Evolutionary conservation across 2,797 vertebrate genomes (phyloP), one percentile per base, ranked within the genome.

Genomic region (Acropternis orthonyx): DNA sequence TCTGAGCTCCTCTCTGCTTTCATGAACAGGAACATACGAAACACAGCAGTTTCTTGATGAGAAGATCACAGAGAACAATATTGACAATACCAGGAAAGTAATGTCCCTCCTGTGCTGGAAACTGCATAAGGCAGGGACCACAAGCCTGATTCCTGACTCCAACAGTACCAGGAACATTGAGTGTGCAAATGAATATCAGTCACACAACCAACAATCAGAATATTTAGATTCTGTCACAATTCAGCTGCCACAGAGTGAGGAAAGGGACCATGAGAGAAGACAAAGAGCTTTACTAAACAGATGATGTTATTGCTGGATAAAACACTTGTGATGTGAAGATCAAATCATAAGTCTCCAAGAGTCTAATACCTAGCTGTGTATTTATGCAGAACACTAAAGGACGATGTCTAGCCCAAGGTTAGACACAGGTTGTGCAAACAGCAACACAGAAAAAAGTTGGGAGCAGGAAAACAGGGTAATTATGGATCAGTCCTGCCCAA

Each of bases 41-140:
- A 76, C 15, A 39, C 58, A 67, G 67, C 69, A 67, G 48, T 65
- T 55, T 75, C 62, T 44, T 58, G 37, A 56, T 54, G 44, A 37
- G 49, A 75, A 66, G 58, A 80, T 76, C 86, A 84, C 22, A 66
- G 36, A 66, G 73, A 65, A 80, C 43, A 59, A 37, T n/a, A 88
- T 92, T 49, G 55, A 48, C 39, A 85, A 28, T 90, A 88, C 67
- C 74, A 88, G 80, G 85, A 94, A 90, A 87, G 51, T 69, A 87
- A 22, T 1, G 3, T 7, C 44, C 52, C 34, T 87, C 51, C 67
- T 52, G 30, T 44, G 59, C 85, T 62, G 55, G 49, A 52, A 68
- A 63, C 63, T 52, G 43, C 36, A 5, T 19, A 14, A 79, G 37
- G 30, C 27, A 58, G 24, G 18, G 52, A 62, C 39, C 41, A 14